Evolutionary conservation across 2,888 invertebrate species (phyloP), one percentile per base, ranked within the genome.

Genomic region (Thysanoteuthis rhombus): DNA sequence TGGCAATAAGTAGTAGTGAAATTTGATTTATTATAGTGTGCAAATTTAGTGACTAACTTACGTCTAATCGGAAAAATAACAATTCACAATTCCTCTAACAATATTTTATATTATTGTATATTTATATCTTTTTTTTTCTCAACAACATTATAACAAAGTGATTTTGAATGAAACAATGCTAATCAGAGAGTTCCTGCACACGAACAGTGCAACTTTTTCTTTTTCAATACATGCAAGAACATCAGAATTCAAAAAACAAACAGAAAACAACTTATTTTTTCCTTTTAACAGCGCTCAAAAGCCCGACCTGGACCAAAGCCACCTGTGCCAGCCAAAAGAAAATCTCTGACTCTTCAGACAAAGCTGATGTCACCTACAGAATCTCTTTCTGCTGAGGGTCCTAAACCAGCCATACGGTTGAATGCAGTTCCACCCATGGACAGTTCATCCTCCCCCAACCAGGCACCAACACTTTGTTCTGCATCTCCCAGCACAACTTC

Each of bases 321-420:
- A 42, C 92, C 92, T 22, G 40, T 92, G 4, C 92, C 92, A 45
- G 40, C 45, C 16, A 92, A 92, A 42, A 92, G 92, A 42, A 92
- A 42, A 45, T 92, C 92, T 19, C n/a, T 92, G n/a, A 92, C 92
- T 6, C 45, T 92, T n/a, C 92, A 45, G 92, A 45, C 92, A 8
- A 92, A 92, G 45, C 1, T 45, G 19, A 91, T 40, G 40, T 45
- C 39, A 40, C 45, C 91, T 28, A 39, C 91, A 91, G 40, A 91
- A n/a, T n/a, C 40, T 39, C 45, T 28, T 32, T 42, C 42, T 40
- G 8, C 40, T 42, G n/a, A 28, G 22, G n/a, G 42, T 32, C 19
- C 25, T 91, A 40, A n/a, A 39, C 5, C 91, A 19, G 16, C n/a
- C 91, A 91, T 91, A 42, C 19, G 32, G 16, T n/a, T 10, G 28